Evolutionary conservation across 2,888 invertebrate species (phyloP).

Genomic region (Trypoxylon attenuatum): DNA sequence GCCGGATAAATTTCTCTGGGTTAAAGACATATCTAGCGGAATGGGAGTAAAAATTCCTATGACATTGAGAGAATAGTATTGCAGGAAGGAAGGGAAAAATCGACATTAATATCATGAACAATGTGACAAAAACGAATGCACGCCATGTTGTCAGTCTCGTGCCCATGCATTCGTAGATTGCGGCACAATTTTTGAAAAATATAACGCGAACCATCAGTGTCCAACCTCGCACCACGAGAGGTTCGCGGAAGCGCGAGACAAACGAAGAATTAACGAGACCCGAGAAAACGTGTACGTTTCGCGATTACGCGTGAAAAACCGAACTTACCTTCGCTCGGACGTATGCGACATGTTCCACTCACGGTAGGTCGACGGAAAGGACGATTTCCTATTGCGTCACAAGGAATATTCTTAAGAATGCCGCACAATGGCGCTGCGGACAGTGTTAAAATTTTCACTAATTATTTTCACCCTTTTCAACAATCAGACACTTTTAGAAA

Average conservation of each 20-base stretch:
- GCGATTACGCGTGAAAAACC: conserved; percentile 66
- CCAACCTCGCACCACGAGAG: neutral
- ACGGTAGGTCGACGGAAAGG: conserved; percentile 86
- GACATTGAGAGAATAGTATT: neutral
- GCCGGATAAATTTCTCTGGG: neutral
- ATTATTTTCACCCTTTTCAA: neutral
- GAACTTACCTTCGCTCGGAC: conserved; percentile 87
- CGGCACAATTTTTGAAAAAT: conserved; percentile 40
- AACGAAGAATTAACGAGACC: conserved; percentile 3
- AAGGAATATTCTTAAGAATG: conserved; percentile 57
- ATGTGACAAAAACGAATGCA: conserved; percentile 70
- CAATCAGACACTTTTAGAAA: neutral
- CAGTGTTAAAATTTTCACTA: conserved; percentile 28
- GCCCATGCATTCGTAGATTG: conserved; percentile 61
- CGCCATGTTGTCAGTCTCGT: conserved; percentile 78
- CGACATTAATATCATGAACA: conserved; percentile 31
- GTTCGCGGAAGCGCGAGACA: neutral
- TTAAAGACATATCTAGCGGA: neutral
- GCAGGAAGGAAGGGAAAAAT: neutral
- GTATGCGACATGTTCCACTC: conserved; percentile 90
- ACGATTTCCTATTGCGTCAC: conserved; percentile 73
- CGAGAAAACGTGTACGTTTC: conserved; percentile 13
- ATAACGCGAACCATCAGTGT: conserved; percentile 8
- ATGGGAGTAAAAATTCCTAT: neutral
- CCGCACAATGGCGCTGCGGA: conserved; percentile 63